A percentile compares a stretch with the other conserved stretches of the same genome.
These are phyloP conservation scores for Cettia cetti DNA, from an alignment of 2,113 vertebrate genomes.

Conservation along the genomic window DNA sequence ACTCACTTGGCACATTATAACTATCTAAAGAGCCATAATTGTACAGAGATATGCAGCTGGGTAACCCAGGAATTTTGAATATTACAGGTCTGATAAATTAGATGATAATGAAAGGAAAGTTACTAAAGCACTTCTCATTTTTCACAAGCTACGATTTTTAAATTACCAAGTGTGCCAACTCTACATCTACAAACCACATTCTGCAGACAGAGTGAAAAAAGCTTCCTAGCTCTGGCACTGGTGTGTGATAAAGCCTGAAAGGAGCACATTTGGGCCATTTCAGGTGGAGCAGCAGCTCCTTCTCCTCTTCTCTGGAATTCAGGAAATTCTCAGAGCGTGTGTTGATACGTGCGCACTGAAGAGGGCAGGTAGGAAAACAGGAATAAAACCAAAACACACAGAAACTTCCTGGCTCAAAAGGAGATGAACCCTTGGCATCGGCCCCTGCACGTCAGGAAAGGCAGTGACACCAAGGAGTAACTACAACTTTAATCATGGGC, in stretches of 20 bases:
- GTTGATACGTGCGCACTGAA: rapidly evolving
- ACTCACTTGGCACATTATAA: not conserved
- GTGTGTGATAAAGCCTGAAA: not conserved
- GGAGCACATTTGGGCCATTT: not conserved
- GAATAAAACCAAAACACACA: not conserved
- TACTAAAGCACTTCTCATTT: not conserved
- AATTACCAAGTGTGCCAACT: not conserved
- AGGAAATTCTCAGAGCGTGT: rapidly evolving
- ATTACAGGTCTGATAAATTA: not conserved
- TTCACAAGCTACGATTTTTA: not conserved
- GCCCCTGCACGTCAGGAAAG: not conserved
- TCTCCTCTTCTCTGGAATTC: not conserved
- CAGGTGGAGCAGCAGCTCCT: not conserved
- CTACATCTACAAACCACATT: not conserved
- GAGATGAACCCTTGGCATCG: not conserved
- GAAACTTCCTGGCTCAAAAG: not conserved
- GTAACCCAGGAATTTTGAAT: not conserved
- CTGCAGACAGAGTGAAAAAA: not conserved
- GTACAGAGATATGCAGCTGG: not conserved
- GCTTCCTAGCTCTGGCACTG: not conserved
- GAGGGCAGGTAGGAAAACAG: not conserved
- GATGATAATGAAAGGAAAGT: not conserved
- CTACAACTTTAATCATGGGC: not conserved
- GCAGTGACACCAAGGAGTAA: not conserved
- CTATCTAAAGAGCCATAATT: not conserved